A percentile compares a stretch with the other conserved stretches of the same genome.
phyloP scores from a whole-genome alignment of 2,888 invertebrate genomes.

The Hirtodrosophila histrioides region DNA sequence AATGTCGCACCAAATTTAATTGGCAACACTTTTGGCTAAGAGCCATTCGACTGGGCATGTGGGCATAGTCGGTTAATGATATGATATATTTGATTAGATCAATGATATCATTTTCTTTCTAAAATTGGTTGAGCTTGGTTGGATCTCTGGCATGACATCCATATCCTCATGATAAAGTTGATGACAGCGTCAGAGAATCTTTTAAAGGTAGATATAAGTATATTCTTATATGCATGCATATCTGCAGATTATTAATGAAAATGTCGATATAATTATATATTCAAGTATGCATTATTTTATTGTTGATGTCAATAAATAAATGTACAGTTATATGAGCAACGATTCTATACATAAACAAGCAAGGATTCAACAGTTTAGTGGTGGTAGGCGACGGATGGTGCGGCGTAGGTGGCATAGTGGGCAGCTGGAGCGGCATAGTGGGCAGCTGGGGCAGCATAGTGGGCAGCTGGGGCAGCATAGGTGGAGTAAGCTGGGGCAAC shows the following conservation, averaged over 20 bases:
- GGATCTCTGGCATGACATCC: too few species aligned
- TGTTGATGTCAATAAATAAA: conserved; percentile 76
- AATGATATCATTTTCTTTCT: too few species aligned
- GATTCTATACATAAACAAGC: conserved; percentile 48
- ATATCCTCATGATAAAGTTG: too few species aligned
- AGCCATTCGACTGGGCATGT: conserved; percentile 34
- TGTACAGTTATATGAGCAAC: conserved; percentile 67
- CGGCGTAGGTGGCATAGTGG: conserved; percentile 51
- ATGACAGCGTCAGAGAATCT: too few species aligned
- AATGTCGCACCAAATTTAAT: conserved; percentile 70
- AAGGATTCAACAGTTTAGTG: conserved; percentile 54
- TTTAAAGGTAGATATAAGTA: too few species aligned
- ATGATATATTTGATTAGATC: not conserved
- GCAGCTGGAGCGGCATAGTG: conserved; percentile 32
- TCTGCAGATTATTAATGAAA: too few species aligned
- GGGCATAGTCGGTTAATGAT: conserved; percentile 58
- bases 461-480: conserved; percentile 19
- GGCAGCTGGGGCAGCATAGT: conserved; percentile 41
- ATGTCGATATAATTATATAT: conserved; percentile 26
- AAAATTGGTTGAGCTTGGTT: not conserved
- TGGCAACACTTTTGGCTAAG: conserved; percentile 40
- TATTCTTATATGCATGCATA: too few species aligned
- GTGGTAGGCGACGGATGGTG: conserved; percentile 66
- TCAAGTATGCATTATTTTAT: conserved; percentile 72
- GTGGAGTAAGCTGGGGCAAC: conserved; percentile 27